These are phyloP conservation scores for Rhyacophila evoluta DNA, from an alignment of 2,888 invertebrate genomes.

Conservation along the genomic window DNA sequence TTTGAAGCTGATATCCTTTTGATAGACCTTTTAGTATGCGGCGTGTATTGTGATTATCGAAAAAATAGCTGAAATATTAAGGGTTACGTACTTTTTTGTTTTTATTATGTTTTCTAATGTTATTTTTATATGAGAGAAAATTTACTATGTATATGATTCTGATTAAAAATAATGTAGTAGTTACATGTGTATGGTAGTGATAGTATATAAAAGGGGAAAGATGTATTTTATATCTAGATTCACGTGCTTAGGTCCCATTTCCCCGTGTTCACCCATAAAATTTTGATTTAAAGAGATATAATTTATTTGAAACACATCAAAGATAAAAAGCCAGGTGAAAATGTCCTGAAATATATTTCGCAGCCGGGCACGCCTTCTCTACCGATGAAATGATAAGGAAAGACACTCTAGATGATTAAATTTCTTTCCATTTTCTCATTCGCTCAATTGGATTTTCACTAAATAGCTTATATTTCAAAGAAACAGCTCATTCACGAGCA, in stretches of 20 bases:
- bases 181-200: too few relatives aligned
- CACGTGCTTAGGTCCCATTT: background rate
- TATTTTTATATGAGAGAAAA: too few relatives aligned
- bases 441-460: conserved; percentile 37
- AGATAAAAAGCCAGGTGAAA: conserved; percentile 17
- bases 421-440: conserved; percentile 38
- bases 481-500: conserved; percentile 16
- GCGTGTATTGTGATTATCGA: too few relatives aligned
- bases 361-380: conserved; percentile 13
- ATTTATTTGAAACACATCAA: conserved; percentile 22
- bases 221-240: background rate
- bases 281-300: conserved; percentile 24
- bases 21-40: too few relatives aligned
- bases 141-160: too few relatives aligned
- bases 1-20: too few relatives aligned
- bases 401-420: conserved; percentile 45
- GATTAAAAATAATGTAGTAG: too few relatives aligned
- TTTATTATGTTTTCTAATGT: too few relatives aligned
- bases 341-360: conserved; percentile 19
- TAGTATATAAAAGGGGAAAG: too few relatives aligned
- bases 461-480: conserved; percentile 38
- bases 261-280: conserved; percentile 1
- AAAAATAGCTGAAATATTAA: too few relatives aligned
- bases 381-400: conserved; percentile 39
- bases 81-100: too few relatives aligned